Conservation (phyloP, 92 coral and sea anemone genomes). For the Siderastrea siderea region DNA sequence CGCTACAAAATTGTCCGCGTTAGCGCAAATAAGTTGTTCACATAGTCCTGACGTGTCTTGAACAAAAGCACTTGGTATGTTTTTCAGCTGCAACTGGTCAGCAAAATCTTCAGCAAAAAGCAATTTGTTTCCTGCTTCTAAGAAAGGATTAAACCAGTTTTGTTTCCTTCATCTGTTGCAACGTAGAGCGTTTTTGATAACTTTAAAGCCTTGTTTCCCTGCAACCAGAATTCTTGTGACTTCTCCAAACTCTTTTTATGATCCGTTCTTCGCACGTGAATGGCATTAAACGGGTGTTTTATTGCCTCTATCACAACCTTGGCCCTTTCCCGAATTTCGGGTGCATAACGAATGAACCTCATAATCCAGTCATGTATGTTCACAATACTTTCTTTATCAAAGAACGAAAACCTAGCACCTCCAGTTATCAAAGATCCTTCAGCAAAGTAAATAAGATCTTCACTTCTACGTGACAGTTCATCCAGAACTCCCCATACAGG, state of each 20-base stretch:
- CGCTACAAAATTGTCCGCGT: conserved; percentile 73
- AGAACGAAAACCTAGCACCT: conserved; percentile 58
- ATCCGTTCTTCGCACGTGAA: conserved; percentile 85
- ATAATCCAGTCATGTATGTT: conserved; percentile 77
- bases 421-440: conserved; percentile 75
- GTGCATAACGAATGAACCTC: conserved; percentile 73
- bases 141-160: conserved; percentile 84
- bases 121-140: conserved; percentile 81
- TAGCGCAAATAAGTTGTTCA: conserved; percentile 55
- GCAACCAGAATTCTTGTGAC: conserved; percentile 70
- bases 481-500: conserved; percentile 70
- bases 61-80: neutral
- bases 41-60: conserved; percentile 66
- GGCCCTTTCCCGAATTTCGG: conserved; percentile 65
- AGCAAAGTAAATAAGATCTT: conserved; percentile 79
- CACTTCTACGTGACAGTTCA: conserved; percentile 63
- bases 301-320: conserved; percentile 46
- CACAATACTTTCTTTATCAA: conserved; percentile 59
- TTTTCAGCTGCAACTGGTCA: neutral
- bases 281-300: conserved; percentile 74
- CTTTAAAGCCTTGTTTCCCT: conserved; percentile 50
- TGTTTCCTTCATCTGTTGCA: neutral
- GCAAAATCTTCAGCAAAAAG: conserved; percentile 74
- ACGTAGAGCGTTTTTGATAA: neutral
- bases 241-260: conserved; percentile 76